These are phyloP conservation scores for Sphaerophoria rueppellii DNA, from an alignment of 2,888 invertebrate genomes.

Conservation along the genomic window DNA sequence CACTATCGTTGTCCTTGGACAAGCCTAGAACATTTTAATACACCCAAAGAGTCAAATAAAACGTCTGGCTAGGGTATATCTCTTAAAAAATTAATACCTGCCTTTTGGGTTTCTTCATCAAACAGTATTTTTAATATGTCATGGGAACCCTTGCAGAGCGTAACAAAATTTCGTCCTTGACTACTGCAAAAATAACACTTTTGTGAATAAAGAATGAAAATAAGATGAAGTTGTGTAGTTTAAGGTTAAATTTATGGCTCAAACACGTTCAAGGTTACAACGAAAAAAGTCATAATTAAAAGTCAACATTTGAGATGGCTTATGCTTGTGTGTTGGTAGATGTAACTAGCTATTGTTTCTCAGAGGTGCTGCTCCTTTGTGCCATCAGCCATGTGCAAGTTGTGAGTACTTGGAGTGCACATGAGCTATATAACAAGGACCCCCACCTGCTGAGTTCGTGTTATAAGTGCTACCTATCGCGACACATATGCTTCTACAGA, in stretches of 20 bases:
- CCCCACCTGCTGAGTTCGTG: too few relatives aligned
- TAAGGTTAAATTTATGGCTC: neutral
- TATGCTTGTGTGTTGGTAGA: neutral
- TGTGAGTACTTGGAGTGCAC: neutral
- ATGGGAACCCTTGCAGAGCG: constrained; percentile 17
- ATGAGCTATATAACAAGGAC: too few relatives aligned
- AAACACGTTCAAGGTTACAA: neutral
- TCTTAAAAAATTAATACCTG: constrained; percentile 31
- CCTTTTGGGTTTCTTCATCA: constrained; percentile 15
- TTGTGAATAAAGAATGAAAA: constrained; percentile 35
- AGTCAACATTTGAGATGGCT: constrained; percentile 18
- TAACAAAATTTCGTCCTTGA: constrained; percentile 20
- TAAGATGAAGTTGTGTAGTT: constrained; percentile 10
- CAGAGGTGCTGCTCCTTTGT: too few relatives aligned
- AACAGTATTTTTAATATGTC: constrained; percentile 15
- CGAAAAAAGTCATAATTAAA: constrained; percentile 13
- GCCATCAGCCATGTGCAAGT: neutral
- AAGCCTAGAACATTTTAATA: neutral
- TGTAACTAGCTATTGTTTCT: too few relatives aligned
- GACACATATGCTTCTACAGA: too few relatives aligned
- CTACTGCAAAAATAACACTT: neutral
- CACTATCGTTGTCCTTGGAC: neutral
- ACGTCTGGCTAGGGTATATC: neutral
- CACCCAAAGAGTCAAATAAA: constrained; percentile 4
- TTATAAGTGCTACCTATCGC: too few relatives aligned